Percentiles rank a stretch among this genome's conserved stretches.
Conservation (phyloP, 2,113 vertebrate genomes). For the Leptosomus discolor region DNA sequence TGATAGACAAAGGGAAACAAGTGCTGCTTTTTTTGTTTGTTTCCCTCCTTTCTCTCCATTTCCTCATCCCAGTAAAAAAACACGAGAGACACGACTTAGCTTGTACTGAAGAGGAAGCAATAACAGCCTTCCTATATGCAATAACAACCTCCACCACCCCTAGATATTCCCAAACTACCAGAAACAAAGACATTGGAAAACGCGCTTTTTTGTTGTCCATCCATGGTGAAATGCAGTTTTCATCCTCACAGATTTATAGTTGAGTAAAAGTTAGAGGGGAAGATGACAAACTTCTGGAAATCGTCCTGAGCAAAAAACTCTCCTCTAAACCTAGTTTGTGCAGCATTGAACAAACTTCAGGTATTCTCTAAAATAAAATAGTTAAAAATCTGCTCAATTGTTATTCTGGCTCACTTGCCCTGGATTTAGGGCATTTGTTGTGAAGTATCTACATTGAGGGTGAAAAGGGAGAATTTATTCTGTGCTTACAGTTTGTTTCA, state of each 20-base stretch:
- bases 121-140: background rate
- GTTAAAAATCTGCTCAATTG: background rate
- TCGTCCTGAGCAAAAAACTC: background rate
- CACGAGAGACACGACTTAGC: background rate
- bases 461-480: background rate
- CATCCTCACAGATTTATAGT: background rate
- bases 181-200: background rate
- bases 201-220: accelerated
- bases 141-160: background rate
- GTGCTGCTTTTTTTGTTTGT: background rate
- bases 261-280: background rate
- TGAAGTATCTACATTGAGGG: background rate
- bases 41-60: background rate
- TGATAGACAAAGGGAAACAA: background rate
- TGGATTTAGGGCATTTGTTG: background rate
- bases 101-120: background rate
- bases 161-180: background rate
- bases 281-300: background rate
- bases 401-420: background rate
- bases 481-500: background rate
- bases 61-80: background rate
- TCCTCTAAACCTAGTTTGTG: background rate
- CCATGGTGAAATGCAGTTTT: background rate
- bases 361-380: background rate
- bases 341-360: background rate